phyloP scores from a whole-genome alignment of 2,888 invertebrate species.

The Machimus atricapillus region DNA sequence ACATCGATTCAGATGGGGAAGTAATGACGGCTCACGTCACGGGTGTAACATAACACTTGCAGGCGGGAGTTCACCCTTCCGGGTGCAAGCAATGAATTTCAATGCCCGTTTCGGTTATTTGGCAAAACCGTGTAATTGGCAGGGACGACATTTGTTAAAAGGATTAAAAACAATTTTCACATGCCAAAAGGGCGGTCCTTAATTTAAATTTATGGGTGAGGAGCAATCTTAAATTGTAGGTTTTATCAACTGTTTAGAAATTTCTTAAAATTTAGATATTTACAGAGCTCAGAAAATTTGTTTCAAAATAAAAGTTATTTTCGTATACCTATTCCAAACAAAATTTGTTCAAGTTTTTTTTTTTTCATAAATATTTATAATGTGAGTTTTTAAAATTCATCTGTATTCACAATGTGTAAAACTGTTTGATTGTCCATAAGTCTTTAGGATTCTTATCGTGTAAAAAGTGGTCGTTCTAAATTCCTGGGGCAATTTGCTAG shows the following conservation, averaged over 20 bases:
- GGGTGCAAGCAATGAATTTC: background rate
- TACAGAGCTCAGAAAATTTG: too few relatives aligned
- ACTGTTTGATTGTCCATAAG: background rate
- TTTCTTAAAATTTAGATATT: too few relatives aligned
- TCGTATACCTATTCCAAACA: too few relatives aligned
- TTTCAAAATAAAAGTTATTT: too few relatives aligned
- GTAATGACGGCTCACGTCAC: background rate
- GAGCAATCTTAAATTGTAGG: background rate
- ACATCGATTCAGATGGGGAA: background rate
- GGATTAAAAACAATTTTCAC: background rate
- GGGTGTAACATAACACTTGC: background rate
- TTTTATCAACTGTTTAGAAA: too few relatives aligned
- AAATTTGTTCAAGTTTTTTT: too few relatives aligned
- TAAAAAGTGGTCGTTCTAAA: background rate
- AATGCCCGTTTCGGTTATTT: background rate
- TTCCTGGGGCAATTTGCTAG: background rate
- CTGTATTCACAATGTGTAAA: background rate
- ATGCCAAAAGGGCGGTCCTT: background rate
- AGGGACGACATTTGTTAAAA: background rate
- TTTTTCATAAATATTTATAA: too few relatives aligned
- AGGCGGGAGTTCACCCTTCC: background rate
- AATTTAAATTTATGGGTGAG: background rate
- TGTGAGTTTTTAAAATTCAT: background rate
- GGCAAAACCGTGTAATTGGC: background rate
- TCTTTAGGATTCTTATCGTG: background rate